A percentile compares a stretch with the other conserved stretches of the same genome.
phyloP scores from a whole-genome alignment of 1,140 invertebrate genomes.

The Mesaphorura yosii region DNA sequence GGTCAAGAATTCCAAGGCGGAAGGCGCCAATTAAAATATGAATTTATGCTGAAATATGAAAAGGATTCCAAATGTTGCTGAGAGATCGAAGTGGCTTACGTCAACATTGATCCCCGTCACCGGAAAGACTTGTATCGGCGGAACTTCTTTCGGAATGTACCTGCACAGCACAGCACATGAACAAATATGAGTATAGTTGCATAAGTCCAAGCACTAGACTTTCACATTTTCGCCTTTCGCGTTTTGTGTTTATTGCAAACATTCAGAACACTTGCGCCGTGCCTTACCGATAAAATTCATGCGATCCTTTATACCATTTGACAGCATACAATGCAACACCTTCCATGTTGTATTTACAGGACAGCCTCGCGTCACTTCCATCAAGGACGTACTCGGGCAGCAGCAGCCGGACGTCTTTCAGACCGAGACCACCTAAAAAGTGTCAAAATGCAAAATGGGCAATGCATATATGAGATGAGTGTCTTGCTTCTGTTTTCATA shows the following conservation, averaged over 20 bases:
- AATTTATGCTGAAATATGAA: too few species aligned
- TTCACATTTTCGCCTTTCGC: not conserved
- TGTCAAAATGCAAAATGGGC: too few species aligned
- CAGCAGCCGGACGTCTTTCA: slow-evolving; percentile 17
- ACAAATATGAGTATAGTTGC: slow-evolving; percentile 11
- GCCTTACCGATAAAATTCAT: slow-evolving; percentile 34
- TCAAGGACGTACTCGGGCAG: slow-evolving; percentile 15
- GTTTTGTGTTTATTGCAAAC: too few species aligned
- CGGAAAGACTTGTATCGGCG: slow-evolving; percentile 47
- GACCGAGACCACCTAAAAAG: slow-evolving; percentile 10
- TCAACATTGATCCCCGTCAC: slow-evolving; percentile 56
- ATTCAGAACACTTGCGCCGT: not conserved
- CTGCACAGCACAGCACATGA: not conserved
- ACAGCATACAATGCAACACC: slow-evolving; percentile 36
- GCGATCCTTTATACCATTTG: slow-evolving; percentile 38
- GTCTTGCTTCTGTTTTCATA: too few species aligned
- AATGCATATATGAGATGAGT: too few species aligned
- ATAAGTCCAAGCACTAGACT: not conserved
- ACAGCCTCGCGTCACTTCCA: slow-evolving; percentile 31
- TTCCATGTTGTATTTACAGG: slow-evolving; percentile 38
- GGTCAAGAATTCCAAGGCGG: not conserved
- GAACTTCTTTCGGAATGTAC: too few species aligned
- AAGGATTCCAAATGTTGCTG: too few species aligned
- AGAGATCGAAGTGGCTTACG: slow-evolving; percentile 48
- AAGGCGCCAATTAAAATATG: too few species aligned